phyloP scores from a whole-genome alignment of 2,113 vertebrate genomes.

The Microtus montanus region DNA sequence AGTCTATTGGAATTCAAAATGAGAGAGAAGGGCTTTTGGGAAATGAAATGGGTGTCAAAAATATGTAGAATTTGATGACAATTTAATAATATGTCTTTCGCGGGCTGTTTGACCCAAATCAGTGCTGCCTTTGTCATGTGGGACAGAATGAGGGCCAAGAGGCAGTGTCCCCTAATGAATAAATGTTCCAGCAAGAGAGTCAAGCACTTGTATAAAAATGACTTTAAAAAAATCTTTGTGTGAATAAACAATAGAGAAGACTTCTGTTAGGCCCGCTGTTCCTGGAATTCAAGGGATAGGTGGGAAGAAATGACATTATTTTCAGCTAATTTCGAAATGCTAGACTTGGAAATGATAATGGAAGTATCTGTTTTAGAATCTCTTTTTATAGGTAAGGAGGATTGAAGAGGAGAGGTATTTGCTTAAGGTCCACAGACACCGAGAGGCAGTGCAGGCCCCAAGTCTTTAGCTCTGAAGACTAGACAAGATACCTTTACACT shows the following conservation, averaged over 20 bases:
- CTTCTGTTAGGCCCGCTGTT: background rate
- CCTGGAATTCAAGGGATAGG: background rate
- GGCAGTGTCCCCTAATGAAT: background rate
- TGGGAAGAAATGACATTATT: background rate
- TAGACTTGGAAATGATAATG: background rate
- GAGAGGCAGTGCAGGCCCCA: background rate
- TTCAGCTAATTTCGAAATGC: background rate
- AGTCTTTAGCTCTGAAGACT: background rate
- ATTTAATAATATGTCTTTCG: conserved; percentile 37
- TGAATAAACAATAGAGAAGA: background rate
- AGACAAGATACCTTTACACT: too few relatives aligned
- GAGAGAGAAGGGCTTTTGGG: background rate
- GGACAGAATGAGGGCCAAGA: background rate
- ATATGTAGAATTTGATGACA: background rate
- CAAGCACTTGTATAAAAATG: background rate
- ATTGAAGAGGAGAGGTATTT: background rate
- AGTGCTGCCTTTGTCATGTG: background rate
- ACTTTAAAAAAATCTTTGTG: background rate
- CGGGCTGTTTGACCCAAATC: background rate
- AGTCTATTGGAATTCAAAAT: conserved; percentile 49
- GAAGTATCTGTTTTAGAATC: background rate
- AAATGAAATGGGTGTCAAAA: background rate
- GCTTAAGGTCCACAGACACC: background rate
- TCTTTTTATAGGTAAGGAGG: background rate
- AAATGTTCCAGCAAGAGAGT: background rate